Evolutionary conservation across 1,140 invertebrate genomes (phyloP), one percentile per base, ranked within the genome.

Genomic region (Musca domestica): DNA sequence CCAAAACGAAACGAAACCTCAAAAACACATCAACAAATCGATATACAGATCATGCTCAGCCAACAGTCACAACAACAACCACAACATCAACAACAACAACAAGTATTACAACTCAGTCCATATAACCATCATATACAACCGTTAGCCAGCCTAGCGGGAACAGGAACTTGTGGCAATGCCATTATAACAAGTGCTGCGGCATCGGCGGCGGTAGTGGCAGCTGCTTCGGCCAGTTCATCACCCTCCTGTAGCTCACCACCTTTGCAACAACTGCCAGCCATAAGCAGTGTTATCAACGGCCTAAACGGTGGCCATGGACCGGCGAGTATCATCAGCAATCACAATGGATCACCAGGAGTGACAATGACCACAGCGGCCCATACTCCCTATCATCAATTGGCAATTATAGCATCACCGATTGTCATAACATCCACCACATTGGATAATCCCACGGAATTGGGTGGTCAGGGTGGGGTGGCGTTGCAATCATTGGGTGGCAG

Each of bases 391-490:
- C 78, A 80, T 56, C 78, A 80, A 22, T 52, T 80, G 68, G 72
- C 74, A 9, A 74, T 77, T 64, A 76, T 78, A 47, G 75, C 76
- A 10, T 63, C 71, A 48, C 56, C 72, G 51, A 65, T 70, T 52
- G 69, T 67, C 15, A 68, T 70, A n/a, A 30, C 70, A 22, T 30
- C 71, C 4, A 41, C 69, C 5, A 22, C 69, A 19, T 65, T 65
- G 49, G 25, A 48, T 25, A 52, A 54, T 66, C 52, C 23, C 12
- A 14, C 51, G 52, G 34, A 23, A 52, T 70, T 70, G 67, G 49
- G 54, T 25, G 83, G n/a, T 75, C 78, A 22, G 76, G 75, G 65
- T 77, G 83, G 66, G 80, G 82, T 48, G 74, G 74, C 17, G 71
- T 74, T 27, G 74, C 73, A 70, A 6, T 56, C 54, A n/a, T 58